These are phyloP conservation scores for Luidia sarsii DNA, from an alignment of 53 echinoderm and acorn worm genomes.

Conservation along the genomic window DNA sequence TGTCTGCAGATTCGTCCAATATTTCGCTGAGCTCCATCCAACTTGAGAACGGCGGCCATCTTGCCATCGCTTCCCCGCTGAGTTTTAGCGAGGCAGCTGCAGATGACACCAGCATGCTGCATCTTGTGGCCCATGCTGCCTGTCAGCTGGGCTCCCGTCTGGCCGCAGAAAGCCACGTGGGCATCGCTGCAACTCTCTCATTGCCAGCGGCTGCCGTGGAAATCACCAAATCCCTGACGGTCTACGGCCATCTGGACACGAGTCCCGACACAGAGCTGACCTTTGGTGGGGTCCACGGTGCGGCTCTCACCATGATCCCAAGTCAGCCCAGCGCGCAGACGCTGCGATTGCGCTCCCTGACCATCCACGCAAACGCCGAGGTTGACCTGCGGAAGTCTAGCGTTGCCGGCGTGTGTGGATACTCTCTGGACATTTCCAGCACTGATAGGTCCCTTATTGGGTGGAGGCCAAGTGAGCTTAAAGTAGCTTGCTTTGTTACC, in stretches of 20 bases:
- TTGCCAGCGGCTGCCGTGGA: constrained; percentile 8
- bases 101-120: constrained; percentile 48
- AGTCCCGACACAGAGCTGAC: constrained; percentile 20
- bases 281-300: constrained; percentile 21
- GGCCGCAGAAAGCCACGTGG: constrained; percentile 49
- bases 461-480: constrained; percentile 53
- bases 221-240: constrained; percentile 53
- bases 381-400: constrained; percentile 44
- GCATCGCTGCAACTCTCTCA: constrained; percentile 19
- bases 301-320: constrained; percentile 35
- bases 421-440: constrained; percentile 57
- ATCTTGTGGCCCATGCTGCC: constrained; percentile 39
- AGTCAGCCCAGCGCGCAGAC: constrained; percentile 12
- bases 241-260: constrained; percentile 43
- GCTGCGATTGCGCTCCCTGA: constrained; percentile 36
- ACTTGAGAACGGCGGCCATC: constrained; percentile 59
- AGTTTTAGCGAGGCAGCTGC: constrained; percentile 30
- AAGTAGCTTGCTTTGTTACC: constrained; percentile 58
- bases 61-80: constrained; percentile 44
- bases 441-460: constrained; percentile 37
- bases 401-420: constrained; percentile 65
- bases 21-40: constrained; percentile 30
- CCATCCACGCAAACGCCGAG: constrained; percentile 45
- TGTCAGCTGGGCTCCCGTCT: constrained; percentile 12
- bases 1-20: neutral